Percentiles rank a stretch among this genome's conserved stretches.
phyloP scores from a whole-genome alignment of 2,888 invertebrate genomes.

The Rotaria magnacalcarata region DNA sequence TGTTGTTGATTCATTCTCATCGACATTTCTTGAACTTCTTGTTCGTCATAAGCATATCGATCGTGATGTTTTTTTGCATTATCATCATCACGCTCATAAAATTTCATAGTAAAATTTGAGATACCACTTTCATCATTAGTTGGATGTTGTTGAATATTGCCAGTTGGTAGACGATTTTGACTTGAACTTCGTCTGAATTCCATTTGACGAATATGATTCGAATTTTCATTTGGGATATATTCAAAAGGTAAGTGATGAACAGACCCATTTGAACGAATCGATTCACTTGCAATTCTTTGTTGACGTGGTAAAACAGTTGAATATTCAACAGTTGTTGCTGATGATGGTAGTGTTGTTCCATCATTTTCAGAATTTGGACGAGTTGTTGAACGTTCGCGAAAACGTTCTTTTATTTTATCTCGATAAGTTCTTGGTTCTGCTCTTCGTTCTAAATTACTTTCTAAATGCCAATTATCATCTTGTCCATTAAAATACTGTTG shows the following conservation, averaged over 20 bases:
- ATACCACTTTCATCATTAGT: background rate
- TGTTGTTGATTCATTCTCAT: conserved; percentile 4
- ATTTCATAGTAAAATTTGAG: background rate
- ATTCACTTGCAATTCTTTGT: background rate
- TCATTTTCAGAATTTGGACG: background rate
- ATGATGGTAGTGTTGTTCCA: background rate
- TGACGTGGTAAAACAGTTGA: conserved; percentile 13
- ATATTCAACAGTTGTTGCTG: conserved; percentile 20
- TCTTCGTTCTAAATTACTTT: background rate
- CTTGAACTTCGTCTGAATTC: background rate
- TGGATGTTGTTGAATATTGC: background rate
- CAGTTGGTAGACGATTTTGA: background rate
- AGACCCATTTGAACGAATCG: background rate
- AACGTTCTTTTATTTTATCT: conserved; percentile 24
- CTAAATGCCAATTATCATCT: background rate
- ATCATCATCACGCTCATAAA: conserved; percentile 2
- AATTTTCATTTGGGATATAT: background rate
- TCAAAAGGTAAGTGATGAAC: conserved; percentile 7
- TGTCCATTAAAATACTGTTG: background rate
- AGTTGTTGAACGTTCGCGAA: background rate
- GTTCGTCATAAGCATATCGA: background rate
- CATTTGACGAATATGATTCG: background rate
- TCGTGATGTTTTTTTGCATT: background rate
- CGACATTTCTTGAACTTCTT: conserved; percentile 19
- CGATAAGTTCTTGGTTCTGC: background rate